phyloP scores from a whole-genome alignment of 2,797 vertebrate species.

The Potorous gilbertii region DNA sequence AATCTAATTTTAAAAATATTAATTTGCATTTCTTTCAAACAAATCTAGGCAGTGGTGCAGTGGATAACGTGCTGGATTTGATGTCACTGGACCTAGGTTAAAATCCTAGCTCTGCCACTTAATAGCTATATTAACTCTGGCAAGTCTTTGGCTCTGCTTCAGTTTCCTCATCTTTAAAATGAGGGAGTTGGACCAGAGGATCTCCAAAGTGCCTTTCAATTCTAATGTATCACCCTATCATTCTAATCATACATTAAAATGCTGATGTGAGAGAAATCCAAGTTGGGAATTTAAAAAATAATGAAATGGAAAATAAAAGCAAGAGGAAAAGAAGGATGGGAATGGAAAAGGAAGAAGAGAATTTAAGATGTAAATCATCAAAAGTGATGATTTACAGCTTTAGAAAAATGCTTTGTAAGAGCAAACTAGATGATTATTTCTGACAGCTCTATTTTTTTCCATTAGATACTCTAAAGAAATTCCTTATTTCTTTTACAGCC shows the following conservation, averaged over 20 bases:
- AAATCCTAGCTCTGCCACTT: not conserved
- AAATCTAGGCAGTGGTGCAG: not conserved
- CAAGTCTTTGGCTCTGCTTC: not conserved
- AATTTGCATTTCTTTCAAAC: not conserved
- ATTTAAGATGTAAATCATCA: not conserved
- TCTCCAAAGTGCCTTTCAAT: not conserved
- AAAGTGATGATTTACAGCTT: slow-evolving; percentile 49
- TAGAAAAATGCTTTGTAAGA: slow-evolving; percentile 59
- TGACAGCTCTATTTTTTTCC: slow-evolving; percentile 60
- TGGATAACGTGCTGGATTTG: not conserved
- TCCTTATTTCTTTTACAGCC: slow-evolving; percentile 56
- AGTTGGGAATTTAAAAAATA: not conserved
- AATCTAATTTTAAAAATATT: not conserved
- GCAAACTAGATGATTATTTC: slow-evolving; percentile 50
- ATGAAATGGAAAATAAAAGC: not conserved
- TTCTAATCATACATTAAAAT: not conserved
- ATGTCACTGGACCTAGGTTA: not conserved
- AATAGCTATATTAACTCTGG: not conserved
- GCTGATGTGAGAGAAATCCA: not conserved
- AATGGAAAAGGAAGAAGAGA: not conserved
- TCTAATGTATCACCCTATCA: not conserved
- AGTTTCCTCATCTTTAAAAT: not conserved
- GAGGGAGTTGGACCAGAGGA: not conserved
- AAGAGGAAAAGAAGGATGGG: not conserved
- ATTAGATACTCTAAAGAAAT: slow-evolving; percentile 59